phyloP scores from a whole-genome alignment of 2,888 invertebrate genomes.

The Heteromyza rotundicornis region DNA sequence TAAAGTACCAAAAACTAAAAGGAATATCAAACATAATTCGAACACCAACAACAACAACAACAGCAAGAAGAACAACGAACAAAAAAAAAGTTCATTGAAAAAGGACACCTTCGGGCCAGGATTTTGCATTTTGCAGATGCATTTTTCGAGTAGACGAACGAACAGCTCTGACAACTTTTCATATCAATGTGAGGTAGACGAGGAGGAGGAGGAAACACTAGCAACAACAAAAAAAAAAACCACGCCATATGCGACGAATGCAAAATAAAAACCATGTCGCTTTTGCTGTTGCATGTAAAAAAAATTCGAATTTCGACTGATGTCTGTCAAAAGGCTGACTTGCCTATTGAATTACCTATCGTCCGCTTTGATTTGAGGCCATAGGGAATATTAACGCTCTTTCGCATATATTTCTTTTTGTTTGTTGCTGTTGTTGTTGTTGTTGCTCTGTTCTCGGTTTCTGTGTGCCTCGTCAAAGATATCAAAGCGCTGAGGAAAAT shows the following conservation, averaged over 20 bases:
- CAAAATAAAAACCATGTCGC: background rate
- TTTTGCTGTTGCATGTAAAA: slow-evolving; percentile 3
- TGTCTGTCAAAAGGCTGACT: slow-evolving; percentile 16
- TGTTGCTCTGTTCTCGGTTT: background rate
- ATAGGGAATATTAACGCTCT: slow-evolving; percentile 34
- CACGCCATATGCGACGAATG: too few relatives aligned
- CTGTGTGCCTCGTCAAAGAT: slow-evolving; percentile 16
- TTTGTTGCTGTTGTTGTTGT: slow-evolving; percentile 13
- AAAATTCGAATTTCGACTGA: background rate
- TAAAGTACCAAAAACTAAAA: slow-evolving; percentile 49
- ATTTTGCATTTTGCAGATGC: slow-evolving; percentile 18
- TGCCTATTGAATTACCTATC: slow-evolving; percentile 49
- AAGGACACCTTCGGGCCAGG: slow-evolving; percentile 18
- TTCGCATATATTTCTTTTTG: background rate
- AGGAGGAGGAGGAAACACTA: too few relatives aligned
- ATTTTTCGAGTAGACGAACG: too few relatives aligned
- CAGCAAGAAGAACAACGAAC: slow-evolving; percentile 1
- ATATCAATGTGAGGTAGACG: too few relatives aligned
- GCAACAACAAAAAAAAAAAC: slow-evolving; percentile 37
- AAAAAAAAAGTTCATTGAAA: slow-evolving; percentile 4
- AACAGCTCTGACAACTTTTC: too few relatives aligned
- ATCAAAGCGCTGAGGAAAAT: slow-evolving; percentile 17
- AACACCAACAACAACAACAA: background rate
- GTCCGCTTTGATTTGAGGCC: slow-evolving; percentile 35
- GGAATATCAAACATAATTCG: slow-evolving; percentile 43